Evolutionary conservation across 2,797 vertebrate species (phyloP).

Genomic region (Sylvilagus floridanus): DNA sequence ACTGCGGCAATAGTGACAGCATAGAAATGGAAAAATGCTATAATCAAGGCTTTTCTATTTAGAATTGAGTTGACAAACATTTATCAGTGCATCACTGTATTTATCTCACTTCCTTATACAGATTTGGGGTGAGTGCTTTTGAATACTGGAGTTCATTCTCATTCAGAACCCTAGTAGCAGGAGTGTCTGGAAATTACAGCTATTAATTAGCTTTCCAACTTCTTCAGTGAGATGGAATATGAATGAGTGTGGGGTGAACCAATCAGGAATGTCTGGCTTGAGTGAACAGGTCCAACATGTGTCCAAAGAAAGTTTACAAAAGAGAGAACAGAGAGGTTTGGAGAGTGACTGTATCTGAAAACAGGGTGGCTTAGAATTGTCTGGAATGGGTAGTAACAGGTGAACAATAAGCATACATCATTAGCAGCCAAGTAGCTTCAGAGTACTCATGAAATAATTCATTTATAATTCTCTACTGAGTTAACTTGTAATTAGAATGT

Average conservation of each 20-base stretch:
- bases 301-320: background rate
- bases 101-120: background rate
- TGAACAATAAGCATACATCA: background rate
- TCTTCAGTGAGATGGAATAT: background rate
- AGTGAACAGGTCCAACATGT: background rate
- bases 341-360: background rate
- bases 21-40: background rate
- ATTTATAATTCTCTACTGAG: slow-evolving; percentile 3
- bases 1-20: background rate
- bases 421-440: background rate
- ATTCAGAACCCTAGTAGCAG: background rate
- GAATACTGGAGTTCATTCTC: background rate
- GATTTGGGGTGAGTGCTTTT: background rate
- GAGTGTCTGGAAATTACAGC: background rate
- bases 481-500: slow-evolving; percentile 27
- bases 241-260: background rate
- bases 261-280: background rate
- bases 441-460: background rate
- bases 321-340: background rate
- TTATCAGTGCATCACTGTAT: background rate
- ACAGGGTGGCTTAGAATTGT: background rate
- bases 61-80: background rate
- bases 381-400: background rate
- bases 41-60: background rate
- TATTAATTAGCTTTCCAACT: background rate